phyloP scores from a whole-genome alignment of 2,797 vertebrate species.

The Emys orbicularis region DNA sequence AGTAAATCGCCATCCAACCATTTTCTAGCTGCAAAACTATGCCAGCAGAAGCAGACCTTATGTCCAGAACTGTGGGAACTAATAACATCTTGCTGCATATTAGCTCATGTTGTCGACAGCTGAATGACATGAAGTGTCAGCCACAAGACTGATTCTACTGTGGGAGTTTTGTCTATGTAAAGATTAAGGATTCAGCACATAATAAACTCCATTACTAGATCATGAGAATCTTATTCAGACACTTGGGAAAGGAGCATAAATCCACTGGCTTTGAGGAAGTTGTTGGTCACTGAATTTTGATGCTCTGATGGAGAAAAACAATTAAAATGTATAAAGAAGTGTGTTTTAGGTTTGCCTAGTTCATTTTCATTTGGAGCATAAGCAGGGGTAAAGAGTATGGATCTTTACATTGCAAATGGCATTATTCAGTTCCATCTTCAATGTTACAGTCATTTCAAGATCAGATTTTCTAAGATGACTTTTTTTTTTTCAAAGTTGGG shows the following conservation, averaged over 20 bases:
- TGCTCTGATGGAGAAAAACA: constrained; percentile 54
- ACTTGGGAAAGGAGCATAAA: neutral
- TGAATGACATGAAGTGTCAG: constrained; percentile 48
- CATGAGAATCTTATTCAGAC: neutral
- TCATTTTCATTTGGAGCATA: constrained; percentile 47
- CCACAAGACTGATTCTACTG: neutral
- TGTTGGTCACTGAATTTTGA: constrained; percentile 50
- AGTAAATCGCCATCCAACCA: constrained; percentile 58
- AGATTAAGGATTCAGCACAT: constrained; percentile 32
- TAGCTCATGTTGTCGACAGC: constrained; percentile 42
- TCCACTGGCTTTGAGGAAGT: constrained; percentile 21
- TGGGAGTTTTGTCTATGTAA: constrained; percentile 33
- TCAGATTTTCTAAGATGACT: constrained; percentile 17
- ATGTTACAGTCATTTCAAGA: constrained; percentile 65
- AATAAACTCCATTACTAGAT: fast-evolving
- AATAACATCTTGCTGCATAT: constrained; percentile 43
- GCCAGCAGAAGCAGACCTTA: constrained; percentile 49
- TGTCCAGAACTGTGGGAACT: constrained; percentile 15
- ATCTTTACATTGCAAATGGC: neutral
- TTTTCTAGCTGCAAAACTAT: constrained; percentile 3
- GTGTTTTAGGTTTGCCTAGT: constrained; percentile 66
- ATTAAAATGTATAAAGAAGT: constrained; percentile 41
- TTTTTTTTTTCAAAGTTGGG: neutral
- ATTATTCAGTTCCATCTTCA: constrained; percentile 14
- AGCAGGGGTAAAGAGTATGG: constrained; percentile 20